Base-by-base conservation (phyloP, 2,797 vertebrate species). In the Melanotaenia parkinsoni region DNA sequence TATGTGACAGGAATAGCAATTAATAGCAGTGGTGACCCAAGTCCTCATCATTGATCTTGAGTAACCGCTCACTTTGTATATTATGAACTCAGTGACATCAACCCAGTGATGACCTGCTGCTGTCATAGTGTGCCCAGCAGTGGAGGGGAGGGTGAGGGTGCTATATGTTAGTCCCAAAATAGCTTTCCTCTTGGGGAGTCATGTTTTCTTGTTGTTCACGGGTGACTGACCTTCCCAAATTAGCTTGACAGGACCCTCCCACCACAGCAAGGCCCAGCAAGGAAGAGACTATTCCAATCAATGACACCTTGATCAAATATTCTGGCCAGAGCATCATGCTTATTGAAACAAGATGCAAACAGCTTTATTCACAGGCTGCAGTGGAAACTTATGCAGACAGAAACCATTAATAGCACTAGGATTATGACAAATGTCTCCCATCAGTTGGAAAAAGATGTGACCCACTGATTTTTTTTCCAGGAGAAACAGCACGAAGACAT, bases 221-320 rank as follows among this genome's bases (percentile, higher is more conserved):
- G 69, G 80, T 62, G 73, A 75, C 79, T 85, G 91, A 89, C 89
- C 92, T 93, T 92, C 83, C 84, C 76, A 85, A 89, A 87, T 91
- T 84, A 90, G 85, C 85, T 74, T 85, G 85, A 87, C 80, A 75
- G 83, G 74, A 71, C 71, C 85, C 59, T 87, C 86, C 85, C 83
- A 79, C 74, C 10, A 70, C 67, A 70, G 72, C 47, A 3, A 2
- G 60, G 77, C 64, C 72, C 77, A 81, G 86, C 65, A 78, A 75
- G 63, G 70, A 73, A 16, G 62, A 69, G 59, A 75, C 63, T 72
- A 63, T n/a, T 56, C 76, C 58, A 51, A 61, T 77, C 83, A 87
- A 83, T 81, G 87, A 80, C 89, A 91, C 88, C 88, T 91, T 91
- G 82, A 83, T 86, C 81, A 86, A 88, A 84, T 76, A 82, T 81